Evolutionary conservation across 2,888 invertebrate genomes (phyloP), one percentile per base, ranked within the genome.

Genomic region (Plebejus anna): DNA sequence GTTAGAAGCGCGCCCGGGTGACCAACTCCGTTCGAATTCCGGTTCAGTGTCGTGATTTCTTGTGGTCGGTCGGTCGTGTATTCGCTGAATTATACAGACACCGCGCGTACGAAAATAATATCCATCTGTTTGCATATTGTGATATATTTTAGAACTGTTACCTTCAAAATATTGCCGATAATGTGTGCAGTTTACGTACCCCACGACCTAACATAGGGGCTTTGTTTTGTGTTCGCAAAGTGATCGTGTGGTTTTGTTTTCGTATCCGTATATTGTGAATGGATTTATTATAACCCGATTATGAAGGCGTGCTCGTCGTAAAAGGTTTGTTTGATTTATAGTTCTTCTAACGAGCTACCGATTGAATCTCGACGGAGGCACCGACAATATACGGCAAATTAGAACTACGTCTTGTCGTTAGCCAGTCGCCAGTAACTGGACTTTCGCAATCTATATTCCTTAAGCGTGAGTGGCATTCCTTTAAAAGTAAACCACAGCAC

Each of bases 61-160:
- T 79, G 84, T 80, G 86, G 80, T 79, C 78, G 84, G 84, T 32
- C 81, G 83, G 81, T 79, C 79, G 76, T 78, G 79, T 76, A 77
- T 75, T 79, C 77, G 38, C 57, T 75, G 78, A 76, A 79, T 78
- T 81, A 83, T 78, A 71, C 75, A 83, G 83, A 83, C 86, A 84
- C 85, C 89, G 88, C 89, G 90, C 88, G 91, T 87, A 89, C 89
- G 86, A 90, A 91, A 92, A 91, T 91, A 92, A 90, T 88, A 87
- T 84, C 88, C 92, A 92, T 90, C 92, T 92, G 93, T 91, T 89
- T 86, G 90, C 90, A 90, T 90, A 92, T 89, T 90, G 90, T 91
- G 90, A 87, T 87, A 88, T 90, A 91, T 82, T 82, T 90, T 87
- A 87, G 87, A 88, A 87, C 87, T 87, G 86, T 88, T 87, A 84